Base-by-base conservation (phyloP, 2,888 invertebrate species). In the Diarsia mendica region DNA sequence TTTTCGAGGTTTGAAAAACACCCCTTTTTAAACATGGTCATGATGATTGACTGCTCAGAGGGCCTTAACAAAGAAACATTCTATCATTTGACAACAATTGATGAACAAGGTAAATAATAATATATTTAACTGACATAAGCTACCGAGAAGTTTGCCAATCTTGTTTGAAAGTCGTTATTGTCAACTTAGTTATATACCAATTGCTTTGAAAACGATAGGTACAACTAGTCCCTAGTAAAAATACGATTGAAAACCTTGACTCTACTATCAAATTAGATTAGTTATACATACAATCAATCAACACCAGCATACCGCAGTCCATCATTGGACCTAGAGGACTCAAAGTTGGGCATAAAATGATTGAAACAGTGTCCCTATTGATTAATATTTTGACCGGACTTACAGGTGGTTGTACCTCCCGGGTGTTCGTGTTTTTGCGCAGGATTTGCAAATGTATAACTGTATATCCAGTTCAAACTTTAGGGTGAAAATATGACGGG, bases 331-430 rank as follows among this genome's bases (percentile, higher is more conserved):
- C n/a, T 61, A 63, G 13, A 55, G 73, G 23, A 33, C 63, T 67
- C 33, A 63, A 58, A 67, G 23, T 67, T 74, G 46, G 49, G 44
- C 33, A 55, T 33, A 79, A 20, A 20, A 64, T 79, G 80, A 78
- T 78, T 79, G 80, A 78, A 69, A 48, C 53, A 18, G 23, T 49
- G 63, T 48, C 61, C 55, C 70, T 49, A 75, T 75, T 79, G 67
- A 79, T 75, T 66, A 23, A 68, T 68, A 79, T 75, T 80, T 75
- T 80, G 53, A 67, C 5, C 3, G 61, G 33, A 60, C 75, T 75
- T 75, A 79, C 79, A 79, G 80, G 80, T 79, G 79, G 79, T 79
- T 79, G 80, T 55, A 80, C 68, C 65, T 65, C 3, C 0, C 55
- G 33, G 44, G 44, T 61, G 6, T 60, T n/a, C 33, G 1, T 44